These are phyloP conservation scores for Phalanger gymnotis DNA, from an alignment of 2,797 vertebrate genomes.

Conservation along the genomic window DNA sequence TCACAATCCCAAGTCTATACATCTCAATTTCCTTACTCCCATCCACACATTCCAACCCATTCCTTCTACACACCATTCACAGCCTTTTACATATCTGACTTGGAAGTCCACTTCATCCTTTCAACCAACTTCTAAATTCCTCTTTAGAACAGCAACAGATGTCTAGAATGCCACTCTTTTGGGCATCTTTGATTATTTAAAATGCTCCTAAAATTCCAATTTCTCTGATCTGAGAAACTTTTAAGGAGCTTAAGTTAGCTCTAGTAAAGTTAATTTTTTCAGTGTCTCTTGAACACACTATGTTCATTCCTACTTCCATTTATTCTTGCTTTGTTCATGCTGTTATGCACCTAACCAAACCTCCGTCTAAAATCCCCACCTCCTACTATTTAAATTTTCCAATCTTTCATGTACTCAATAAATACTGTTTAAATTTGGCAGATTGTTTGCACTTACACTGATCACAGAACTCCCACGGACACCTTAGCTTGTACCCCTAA, in stretches of 20 bases:
- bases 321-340: conserved; percentile 2
- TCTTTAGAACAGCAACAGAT: neutral
- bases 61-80: neutral
- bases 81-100: conserved; percentile 36
- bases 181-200: neutral
- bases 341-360: conserved; percentile 4
- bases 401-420: conserved; percentile 9
- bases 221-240: neutral
- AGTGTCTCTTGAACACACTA: neutral
- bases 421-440: conserved; percentile 27
- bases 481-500: neutral
- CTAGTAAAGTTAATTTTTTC: conserved; percentile 11
- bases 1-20: neutral
- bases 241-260: neutral
- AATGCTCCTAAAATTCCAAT: neutral
- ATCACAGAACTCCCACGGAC: conserved; percentile 7
- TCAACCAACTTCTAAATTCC: conserved; percentile 40
- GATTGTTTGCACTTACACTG: conserved; percentile 35
- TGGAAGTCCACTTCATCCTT: neutral
- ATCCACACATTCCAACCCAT: neutral
- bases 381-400: conserved; percentile 19
- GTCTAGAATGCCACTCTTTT: neutral
- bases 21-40: too few relatives aligned
- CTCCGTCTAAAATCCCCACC: neutral
- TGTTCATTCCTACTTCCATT: conserved; percentile 4